Evolutionary conservation across 2,113 vertebrate species (phyloP), one percentile per base, ranked within the genome.

Genomic region (Coptodon rendalli): DNA sequence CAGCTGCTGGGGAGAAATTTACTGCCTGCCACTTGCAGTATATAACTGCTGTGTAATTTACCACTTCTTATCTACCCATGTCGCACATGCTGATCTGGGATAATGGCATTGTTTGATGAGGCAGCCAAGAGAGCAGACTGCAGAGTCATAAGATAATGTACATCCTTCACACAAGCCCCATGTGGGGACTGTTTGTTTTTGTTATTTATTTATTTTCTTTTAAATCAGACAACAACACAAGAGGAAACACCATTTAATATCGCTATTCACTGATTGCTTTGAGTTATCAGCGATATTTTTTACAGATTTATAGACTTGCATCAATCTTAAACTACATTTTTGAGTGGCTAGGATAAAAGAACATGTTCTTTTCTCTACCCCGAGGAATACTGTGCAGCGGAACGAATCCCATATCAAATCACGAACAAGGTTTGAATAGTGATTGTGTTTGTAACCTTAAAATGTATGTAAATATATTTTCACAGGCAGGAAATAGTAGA

Each of bases 41-140:
- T 89, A 56, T 89, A 86, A 86, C 87, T 52, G 86, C 86, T 87
- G 88, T 94, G 90, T 93, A 93, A 95, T 93, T 93, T 91, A 88
- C 54, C 24, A 52, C 83, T 71, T 85, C 88, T 94, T 93, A 94
- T 94, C 93, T 86, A 14, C 81, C 52, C 85, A 66, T 87, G 92
- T 90, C 83, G 84, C 89, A 85, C 86, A 87, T 19, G 83, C 87
- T 85, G 86, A 94, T 91, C 85, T 54, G 82, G 89, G 83, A 88
- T 92, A 91, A 94, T 91, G 85, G 79, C 66, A 88, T 79, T 92
- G 88, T 95, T 93, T 94, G 91, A 93, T 89, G 90, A 92, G 80
- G 83, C 81, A 84, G 78, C 93, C 84, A 78, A 85, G 82, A 81
- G 90, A 89, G 86, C 82, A 80, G 68, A 84, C 83, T 84, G 81